Conservation (phyloP, 2,113 vertebrate species). For the Butorides virescens region DNA sequence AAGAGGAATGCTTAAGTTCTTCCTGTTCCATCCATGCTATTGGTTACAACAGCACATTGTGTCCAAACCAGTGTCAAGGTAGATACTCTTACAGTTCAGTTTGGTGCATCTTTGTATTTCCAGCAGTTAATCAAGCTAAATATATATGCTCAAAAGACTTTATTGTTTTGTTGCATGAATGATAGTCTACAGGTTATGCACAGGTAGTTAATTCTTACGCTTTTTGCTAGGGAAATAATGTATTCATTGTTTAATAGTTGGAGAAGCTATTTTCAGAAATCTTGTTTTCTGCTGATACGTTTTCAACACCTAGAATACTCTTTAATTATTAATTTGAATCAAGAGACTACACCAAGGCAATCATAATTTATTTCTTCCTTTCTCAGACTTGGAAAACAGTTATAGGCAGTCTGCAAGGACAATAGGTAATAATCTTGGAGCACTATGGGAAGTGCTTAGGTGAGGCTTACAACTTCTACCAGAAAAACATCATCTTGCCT, state of each 20-base stretch:
- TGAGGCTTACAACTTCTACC: not conserved
- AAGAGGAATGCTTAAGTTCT: not conserved
- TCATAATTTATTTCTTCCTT: not conserved
- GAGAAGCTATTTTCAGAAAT: not conserved
- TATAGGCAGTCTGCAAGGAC: not conserved
- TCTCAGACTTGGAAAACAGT: not conserved
- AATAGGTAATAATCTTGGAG: not conserved
- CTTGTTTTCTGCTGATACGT: not conserved
- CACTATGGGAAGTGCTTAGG: not conserved
- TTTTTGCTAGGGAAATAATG: not conserved
- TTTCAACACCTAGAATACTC: not conserved
- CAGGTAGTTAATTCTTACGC: not conserved
- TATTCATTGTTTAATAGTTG: not conserved
- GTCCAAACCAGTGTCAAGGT: not conserved
- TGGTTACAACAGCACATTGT: not conserved
- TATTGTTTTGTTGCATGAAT: not conserved
- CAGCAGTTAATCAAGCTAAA: not conserved
- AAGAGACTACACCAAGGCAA: not conserved
- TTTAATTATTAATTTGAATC: not conserved
- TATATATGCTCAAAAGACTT: not conserved
- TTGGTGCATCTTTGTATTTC: not conserved
- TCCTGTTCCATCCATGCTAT: not conserved
- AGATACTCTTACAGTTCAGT: not conserved
- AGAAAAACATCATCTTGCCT: not conserved
- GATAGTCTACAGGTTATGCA: not conserved